phyloP scores from a whole-genome alignment of 2,797 vertebrate species.

The Capromys pilorides region DNA sequence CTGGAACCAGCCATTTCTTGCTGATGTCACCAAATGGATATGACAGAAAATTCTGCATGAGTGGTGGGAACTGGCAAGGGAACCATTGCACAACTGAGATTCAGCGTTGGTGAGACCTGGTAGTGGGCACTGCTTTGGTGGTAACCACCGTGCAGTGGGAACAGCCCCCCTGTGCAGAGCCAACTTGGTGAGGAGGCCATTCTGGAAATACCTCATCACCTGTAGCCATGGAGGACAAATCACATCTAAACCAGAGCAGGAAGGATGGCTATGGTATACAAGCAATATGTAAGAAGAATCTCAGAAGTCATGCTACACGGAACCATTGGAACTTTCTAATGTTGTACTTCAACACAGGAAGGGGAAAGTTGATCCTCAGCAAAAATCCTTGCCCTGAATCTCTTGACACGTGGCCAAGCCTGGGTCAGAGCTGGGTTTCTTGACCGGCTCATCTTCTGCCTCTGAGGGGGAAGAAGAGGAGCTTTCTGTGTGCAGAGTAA shows the following conservation, averaged over 20 bases:
- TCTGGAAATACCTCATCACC: not conserved
- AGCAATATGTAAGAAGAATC: not conserved
- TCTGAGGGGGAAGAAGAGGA: not conserved
- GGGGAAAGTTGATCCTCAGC: not conserved
- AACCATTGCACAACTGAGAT: not conserved
- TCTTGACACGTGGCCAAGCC: not conserved
- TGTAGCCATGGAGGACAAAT: not conserved
- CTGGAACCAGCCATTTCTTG: not conserved
- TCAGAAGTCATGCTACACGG: not conserved
- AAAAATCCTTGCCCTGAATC: not conserved
- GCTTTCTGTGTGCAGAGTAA: not conserved
- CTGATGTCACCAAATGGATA: not conserved
- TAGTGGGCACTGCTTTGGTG: not conserved
- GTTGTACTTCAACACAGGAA: not conserved
- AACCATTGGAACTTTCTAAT: not conserved
- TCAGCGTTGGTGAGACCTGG: not conserved
- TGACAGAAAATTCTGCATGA: not conserved
- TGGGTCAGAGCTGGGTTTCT: not conserved
- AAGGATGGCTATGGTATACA: not conserved
- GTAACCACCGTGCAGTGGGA: fast-evolving
- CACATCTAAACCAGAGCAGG: not conserved
- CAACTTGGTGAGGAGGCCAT: not conserved
- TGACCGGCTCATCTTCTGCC: not conserved
- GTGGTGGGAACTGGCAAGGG: not conserved
- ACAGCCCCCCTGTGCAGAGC: not conserved